Evolutionary conservation across 2,113 vertebrate genomes (phyloP).

Genomic region (Corvus moneduloides): DNA sequence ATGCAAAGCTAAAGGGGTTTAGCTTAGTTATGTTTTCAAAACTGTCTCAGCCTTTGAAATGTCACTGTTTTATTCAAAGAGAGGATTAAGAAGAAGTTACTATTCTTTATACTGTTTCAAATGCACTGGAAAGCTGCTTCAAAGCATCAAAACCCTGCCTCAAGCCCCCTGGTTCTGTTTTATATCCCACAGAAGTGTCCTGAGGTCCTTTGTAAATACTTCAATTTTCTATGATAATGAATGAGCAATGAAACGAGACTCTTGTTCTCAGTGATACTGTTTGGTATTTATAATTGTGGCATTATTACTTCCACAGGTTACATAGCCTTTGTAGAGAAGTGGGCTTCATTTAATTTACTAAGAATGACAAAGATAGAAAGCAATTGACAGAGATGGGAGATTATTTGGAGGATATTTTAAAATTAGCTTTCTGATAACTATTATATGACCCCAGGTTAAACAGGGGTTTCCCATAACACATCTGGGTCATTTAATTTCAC

Average conservation of each 20-base stretch:
- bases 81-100: constrained; percentile 35
- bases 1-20: constrained; percentile 5
- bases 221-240: neutral
- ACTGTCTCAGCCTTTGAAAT: constrained; percentile 16
- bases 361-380: neutral
- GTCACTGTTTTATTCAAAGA: constrained; percentile 12
- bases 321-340: neutral
- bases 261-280: neutral
- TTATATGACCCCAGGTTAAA: neutral
- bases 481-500: neutral
- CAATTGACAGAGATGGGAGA: neutral
- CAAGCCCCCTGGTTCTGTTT: neutral
- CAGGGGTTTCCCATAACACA: neutral
- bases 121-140: constrained; percentile 9
- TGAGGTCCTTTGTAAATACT: neutral
- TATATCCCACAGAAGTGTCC: neutral
- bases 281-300: neutral
- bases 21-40: constrained; percentile 48
- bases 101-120: neutral
- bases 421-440: neutral
- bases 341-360: neutral
- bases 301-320: neutral
- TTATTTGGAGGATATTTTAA: neutral
- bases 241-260: neutral
- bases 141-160: neutral